phyloP scores from a whole-genome alignment of 2,888 invertebrate genomes.

The Mayetiola destructor region DNA sequence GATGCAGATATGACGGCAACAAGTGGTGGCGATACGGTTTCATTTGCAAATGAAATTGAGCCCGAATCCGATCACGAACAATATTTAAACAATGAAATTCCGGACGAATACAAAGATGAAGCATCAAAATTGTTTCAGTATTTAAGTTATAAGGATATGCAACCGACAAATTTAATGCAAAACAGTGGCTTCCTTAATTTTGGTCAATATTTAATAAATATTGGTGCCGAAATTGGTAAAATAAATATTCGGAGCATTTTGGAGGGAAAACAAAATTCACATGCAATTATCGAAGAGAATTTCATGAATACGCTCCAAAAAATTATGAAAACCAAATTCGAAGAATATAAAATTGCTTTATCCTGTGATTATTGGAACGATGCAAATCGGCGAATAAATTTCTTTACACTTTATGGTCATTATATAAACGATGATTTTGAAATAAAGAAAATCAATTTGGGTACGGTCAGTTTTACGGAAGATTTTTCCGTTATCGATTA shows the following conservation, averaged over 20 bases:
- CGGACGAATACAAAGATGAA: background rate
- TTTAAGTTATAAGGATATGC: background rate
- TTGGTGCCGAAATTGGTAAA: slow-evolving; percentile 13
- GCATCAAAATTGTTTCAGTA: background rate
- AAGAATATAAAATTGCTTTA: slow-evolving; percentile 11
- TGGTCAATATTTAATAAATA: slow-evolving; percentile 14
- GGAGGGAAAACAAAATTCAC: background rate
- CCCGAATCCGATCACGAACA: background rate
- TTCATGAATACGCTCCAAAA: background rate
- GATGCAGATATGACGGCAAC: background rate
- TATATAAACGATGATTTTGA: slow-evolving; percentile 1
- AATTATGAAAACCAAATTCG: background rate
- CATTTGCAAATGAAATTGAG: background rate
- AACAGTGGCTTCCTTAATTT: background rate
- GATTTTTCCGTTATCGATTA: background rate
- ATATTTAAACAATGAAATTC: background rate
- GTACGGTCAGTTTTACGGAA: background rate
- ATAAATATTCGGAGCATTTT: background rate
- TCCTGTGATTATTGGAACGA: slow-evolving; percentile 9
- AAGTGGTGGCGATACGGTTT: background rate
- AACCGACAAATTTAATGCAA: background rate
- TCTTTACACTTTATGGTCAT: slow-evolving; percentile 2
- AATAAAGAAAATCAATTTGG: background rate
- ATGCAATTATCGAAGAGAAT: background rate
- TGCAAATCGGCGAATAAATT: background rate